Base-by-base conservation (phyloP, 2,888 invertebrate species). In the Therioaphis trifolii region DNA sequence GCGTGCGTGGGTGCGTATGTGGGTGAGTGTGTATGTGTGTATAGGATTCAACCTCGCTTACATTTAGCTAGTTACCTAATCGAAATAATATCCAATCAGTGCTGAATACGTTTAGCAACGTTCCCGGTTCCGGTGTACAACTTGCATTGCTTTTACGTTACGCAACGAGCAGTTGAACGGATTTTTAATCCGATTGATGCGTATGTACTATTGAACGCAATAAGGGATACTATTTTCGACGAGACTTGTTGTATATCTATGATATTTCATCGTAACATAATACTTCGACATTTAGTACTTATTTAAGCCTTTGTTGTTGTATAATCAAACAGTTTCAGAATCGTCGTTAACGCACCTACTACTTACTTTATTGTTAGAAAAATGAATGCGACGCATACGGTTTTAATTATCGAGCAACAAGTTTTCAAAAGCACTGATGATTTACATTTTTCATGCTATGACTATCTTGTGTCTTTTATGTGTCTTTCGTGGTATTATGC, bases 381-480 rank as follows among this genome's bases (percentile, higher is more conserved):
- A 71, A 72, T 24, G 61, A 72, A 82, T 18, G 29, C 61, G 2
- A 74, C 29, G 40, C 72, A 46, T 72, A 63, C 29, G 18, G 61
- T 63, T 71, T 72, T 82, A 82, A 82, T 82, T 82, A 74, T 72
- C 46, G 21, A 46, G 82, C 72, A 82, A 82, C 82, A 82, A 82
- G 82, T 82, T 82, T 63, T 80, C 12, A 24, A 71, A 72, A 80
- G 61, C 43, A 29, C 43, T 27, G n/a, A 58, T 27, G 58, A 35
- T 66, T 43, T 78, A 68, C 46, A 79, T 18, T 21, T 49, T 58
- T 79, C 29, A 52, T 58, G 11, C 55, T 21, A 55, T 4, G 5
- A 21, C 35, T 35, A 66, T 66, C 61, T 78, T 52, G 52, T 71
- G 58, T 58, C 5, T 27, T 55, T 66, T 52, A 49, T 46, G 14